A percentile compares a stretch with the other conserved stretches of the same genome.
phyloP scores from a whole-genome alignment of 2,888 invertebrate genomes.

The Iselma pallidipennis region DNA sequence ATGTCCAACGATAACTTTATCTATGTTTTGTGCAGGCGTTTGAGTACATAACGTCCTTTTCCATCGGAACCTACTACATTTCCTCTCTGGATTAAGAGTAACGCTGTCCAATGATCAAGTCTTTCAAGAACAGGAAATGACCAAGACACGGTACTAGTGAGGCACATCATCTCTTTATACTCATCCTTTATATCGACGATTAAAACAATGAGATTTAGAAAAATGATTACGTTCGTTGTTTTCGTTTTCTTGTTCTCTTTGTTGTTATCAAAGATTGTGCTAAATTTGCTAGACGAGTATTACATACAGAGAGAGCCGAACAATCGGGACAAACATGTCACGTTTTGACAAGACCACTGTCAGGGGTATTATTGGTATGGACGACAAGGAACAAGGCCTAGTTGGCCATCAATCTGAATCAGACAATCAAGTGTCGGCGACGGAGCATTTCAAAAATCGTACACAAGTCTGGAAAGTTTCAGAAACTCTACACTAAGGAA shows the following conservation, averaged over 20 bases:
- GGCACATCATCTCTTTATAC: neutral
- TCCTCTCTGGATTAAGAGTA: neutral
- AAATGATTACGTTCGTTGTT: neutral
- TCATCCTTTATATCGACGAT: no score
- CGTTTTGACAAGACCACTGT: neutral
- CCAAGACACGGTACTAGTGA: neutral
- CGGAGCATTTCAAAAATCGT: no score
- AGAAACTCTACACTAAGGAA: no score
- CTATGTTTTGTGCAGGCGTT: neutral
- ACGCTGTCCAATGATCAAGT: neutral
- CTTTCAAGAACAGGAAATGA: neutral
- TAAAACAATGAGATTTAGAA: neutral
- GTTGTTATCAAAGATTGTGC: neutral
- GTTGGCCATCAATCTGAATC: neutral
- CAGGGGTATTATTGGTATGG: neutral
- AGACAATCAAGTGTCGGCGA: neutral
- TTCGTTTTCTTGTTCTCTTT: neutral
- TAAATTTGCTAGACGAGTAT: neutral
- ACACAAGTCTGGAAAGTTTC: no score
- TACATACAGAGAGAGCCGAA: neutral
- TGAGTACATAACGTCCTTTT: neutral
- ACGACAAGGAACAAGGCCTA: neutral
- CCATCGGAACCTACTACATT: neutral
- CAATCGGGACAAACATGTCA: neutral
- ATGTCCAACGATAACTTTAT: neutral